A percentile compares a stretch with the other conserved stretches of the same genome.
phyloP scores from a whole-genome alignment of 1,140 invertebrate species.

The Drosophila takahashii region DNA sequence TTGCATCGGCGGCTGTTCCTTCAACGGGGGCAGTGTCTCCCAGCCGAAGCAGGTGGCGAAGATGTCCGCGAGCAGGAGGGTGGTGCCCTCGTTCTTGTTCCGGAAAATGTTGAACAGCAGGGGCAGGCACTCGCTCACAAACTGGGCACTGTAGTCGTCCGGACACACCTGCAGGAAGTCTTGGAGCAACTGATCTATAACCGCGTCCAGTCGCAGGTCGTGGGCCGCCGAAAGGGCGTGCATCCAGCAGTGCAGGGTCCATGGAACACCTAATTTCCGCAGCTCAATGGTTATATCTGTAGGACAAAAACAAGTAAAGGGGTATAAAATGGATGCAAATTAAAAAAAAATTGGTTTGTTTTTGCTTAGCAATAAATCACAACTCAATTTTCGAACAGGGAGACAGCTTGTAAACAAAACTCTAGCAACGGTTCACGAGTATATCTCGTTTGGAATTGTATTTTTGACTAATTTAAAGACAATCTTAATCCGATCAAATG shows the following conservation, averaged over 20 bases:
- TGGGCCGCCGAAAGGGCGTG: conserved; percentile 94
- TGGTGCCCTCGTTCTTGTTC: conserved; percentile 96
- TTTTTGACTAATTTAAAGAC: conserved; percentile 21
- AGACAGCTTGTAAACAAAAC: conserved; percentile 26
- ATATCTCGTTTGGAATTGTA: conserved; percentile 14
- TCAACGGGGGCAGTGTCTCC: conserved; percentile 92
- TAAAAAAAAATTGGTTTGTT: not conserved
- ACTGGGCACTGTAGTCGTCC: conserved; percentile 94
- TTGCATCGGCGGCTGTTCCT: conserved; percentile 89
- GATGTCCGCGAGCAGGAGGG: conserved; percentile 93
- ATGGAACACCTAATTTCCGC: conserved; percentile 92
- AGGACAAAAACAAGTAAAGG: conserved; percentile 10
- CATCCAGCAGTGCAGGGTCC: conserved; percentile 97
- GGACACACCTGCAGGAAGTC: conserved; percentile 95
- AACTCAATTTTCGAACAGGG: not conserved
- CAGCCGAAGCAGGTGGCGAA: conserved; percentile 95
- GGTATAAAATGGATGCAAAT: not conserved
- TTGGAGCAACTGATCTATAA: conserved; percentile 95
- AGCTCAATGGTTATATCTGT: conserved; percentile 94
- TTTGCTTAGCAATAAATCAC: conserved; percentile 6
- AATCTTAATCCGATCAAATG: conserved; percentile 6
- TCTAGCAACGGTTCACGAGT: conserved; percentile 3
- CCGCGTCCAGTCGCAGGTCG: conserved; percentile 91
- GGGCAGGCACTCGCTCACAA: conserved; percentile 95
- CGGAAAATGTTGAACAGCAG: conserved; percentile 95